phyloP scores from a whole-genome alignment of 2,888 invertebrate species.

The Lepas anatifera region DNA sequence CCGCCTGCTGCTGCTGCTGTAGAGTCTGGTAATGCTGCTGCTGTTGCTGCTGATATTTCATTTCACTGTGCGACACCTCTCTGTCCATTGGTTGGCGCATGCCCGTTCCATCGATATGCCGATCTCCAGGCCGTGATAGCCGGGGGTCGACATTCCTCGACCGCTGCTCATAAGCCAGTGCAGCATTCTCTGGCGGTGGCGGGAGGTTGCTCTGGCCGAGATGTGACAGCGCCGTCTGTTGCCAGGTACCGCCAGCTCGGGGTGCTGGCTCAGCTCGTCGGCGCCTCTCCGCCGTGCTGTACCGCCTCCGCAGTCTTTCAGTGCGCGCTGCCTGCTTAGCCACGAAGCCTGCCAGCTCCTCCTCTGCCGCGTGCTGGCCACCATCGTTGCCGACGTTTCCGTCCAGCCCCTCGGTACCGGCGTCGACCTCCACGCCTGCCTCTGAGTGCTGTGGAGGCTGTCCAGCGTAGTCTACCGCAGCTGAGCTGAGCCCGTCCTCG shows the following conservation, averaged over 20 bases:
- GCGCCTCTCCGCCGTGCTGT: slow-evolving; percentile 66
- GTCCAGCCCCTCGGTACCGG: too few species aligned
- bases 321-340: slow-evolving; percentile 70
- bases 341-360: slow-evolving; percentile 70
- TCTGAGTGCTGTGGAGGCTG: too few species aligned
- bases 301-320: slow-evolving; percentile 65
- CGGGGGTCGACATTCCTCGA: slow-evolving; percentile 37
- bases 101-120: too few species aligned
- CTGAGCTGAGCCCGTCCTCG: slow-evolving; percentile 22
- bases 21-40: background rate
- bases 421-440: too few species aligned
- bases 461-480: slow-evolving; percentile 21
- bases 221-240: background rate
- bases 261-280: slow-evolving; percentile 36
- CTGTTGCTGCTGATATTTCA: background rate
- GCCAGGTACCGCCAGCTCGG: background rate
- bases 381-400: too few species aligned
- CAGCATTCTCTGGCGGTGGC: too few species aligned
- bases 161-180: too few species aligned
- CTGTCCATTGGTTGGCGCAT: too few species aligned
- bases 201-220: background rate
- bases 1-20: background rate
- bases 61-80: too few species aligned
- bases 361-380: slow-evolving; percentile 15
- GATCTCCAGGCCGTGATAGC: slow-evolving; percentile 12